phyloP scores from a whole-genome alignment of 1,140 invertebrate genomes.

The Drosophila novamexicana region DNA sequence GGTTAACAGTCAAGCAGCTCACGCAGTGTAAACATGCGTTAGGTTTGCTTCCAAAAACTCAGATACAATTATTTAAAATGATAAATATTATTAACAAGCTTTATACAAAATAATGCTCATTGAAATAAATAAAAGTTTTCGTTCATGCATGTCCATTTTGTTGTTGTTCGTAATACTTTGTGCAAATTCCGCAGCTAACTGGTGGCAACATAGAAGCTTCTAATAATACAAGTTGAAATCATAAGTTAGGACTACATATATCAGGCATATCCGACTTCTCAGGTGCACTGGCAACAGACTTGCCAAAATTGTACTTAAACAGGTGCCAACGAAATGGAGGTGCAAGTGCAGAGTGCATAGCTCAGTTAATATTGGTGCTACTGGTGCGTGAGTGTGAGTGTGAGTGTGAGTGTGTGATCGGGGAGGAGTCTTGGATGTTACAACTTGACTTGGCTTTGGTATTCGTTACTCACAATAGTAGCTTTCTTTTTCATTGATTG shows the following conservation, averaged over 20 bases:
- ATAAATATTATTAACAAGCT: too few species aligned
- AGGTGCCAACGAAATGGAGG: constrained; percentile 16
- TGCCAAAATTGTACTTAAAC: constrained; percentile 6
- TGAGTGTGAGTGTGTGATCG: constrained; percentile 13
- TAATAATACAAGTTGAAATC: constrained; percentile 16
- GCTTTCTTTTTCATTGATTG: constrained; percentile 86
- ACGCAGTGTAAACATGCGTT: constrained; percentile 15
- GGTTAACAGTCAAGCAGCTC: too few species aligned
- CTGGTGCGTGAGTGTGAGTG: constrained; percentile 17
- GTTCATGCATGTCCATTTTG: constrained; percentile 35
- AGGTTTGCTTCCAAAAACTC: neutral
- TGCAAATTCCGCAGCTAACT: constrained; percentile 80
- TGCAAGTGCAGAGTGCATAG: constrained; percentile 59
- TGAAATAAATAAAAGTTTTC: neutral
- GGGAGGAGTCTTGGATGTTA: constrained; percentile 27
- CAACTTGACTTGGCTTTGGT: constrained; percentile 37
- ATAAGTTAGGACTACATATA: constrained; percentile 20
- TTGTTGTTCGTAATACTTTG: constrained; percentile 18
- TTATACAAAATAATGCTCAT: neutral
- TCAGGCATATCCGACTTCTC: constrained; percentile 40
- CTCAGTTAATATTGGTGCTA: constrained; percentile 48
- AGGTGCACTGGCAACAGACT: neutral
- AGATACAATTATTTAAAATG: too few species aligned
- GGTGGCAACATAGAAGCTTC: constrained; percentile 23
- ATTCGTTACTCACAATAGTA: constrained; percentile 87